Conservation (phyloP, 1,140 invertebrate species). For the Mylabris phalerata region DNA sequence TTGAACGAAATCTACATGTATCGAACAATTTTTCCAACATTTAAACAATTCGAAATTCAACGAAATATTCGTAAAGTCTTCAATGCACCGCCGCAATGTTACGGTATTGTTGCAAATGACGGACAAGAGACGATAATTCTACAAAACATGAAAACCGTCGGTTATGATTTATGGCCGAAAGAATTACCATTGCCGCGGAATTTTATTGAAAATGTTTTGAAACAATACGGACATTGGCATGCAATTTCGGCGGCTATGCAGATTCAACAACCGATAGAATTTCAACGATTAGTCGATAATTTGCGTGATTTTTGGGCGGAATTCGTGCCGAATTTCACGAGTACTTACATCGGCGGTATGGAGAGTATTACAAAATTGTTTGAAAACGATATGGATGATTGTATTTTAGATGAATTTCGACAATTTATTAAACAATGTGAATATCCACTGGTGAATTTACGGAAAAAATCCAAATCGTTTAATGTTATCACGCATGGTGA, state of each 20-base stretch:
- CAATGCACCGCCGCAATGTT: slow-evolving; percentile 39
- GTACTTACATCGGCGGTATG: too few relatives aligned
- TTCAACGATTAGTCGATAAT: slow-evolving; percentile 10
- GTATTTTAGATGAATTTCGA: too few relatives aligned
- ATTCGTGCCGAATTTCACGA: too few relatives aligned
- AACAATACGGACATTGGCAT: slow-evolving; percentile 48
- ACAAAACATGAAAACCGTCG: slow-evolving; percentile 45
- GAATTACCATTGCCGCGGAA: slow-evolving; percentile 39
- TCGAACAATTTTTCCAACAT: neutral
- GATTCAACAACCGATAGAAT: slow-evolving; percentile 33
- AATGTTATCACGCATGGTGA: too few relatives aligned
- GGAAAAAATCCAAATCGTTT: too few relatives aligned
- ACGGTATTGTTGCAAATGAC: slow-evolving; percentile 25
- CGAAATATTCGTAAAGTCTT: slow-evolving; percentile 19
- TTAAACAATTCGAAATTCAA: neutral
- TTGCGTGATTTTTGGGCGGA: too few relatives aligned
- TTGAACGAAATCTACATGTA: slow-evolving; percentile 2
- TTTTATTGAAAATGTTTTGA: slow-evolving; percentile 42
- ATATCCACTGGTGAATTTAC: too few relatives aligned
- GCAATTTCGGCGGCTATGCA: slow-evolving; percentile 46
- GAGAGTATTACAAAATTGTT: too few relatives aligned
- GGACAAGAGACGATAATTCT: slow-evolving; percentile 45
- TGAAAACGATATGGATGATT: too few relatives aligned
- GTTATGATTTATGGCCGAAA: slow-evolving; percentile 44
- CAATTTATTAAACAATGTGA: too few relatives aligned